These are phyloP conservation scores for Leucophora obtusa DNA, from an alignment of 2,888 invertebrate genomes.

Conservation along the genomic window DNA sequence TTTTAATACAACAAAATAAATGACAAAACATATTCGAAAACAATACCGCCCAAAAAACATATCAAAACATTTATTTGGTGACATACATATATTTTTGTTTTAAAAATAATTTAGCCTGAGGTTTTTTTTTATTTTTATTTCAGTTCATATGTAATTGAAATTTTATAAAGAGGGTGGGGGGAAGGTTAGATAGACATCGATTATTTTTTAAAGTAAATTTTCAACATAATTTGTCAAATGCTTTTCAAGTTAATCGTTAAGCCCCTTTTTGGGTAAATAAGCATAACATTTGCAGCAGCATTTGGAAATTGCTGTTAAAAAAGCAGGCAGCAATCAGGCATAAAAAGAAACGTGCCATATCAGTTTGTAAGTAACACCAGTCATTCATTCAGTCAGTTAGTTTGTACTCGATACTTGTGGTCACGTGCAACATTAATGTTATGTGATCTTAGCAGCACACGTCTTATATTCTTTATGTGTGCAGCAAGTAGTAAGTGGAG, in stretches of 20 bases:
- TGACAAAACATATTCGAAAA: slow-evolving; percentile 60
- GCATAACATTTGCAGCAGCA: slow-evolving; percentile 56
- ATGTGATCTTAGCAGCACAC: slow-evolving; percentile 62
- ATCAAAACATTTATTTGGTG: slow-evolving; percentile 58
- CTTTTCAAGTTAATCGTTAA: slow-evolving; percentile 63
- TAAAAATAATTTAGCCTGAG: background rate
- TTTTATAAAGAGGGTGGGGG: background rate
- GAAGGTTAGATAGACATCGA: background rate
- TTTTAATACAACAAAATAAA: slow-evolving; percentile 54
- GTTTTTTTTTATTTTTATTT: background rate
- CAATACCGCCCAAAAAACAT: slow-evolving; percentile 33
- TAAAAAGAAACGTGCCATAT: slow-evolving; percentile 67
- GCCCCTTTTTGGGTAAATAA: slow-evolving; percentile 50
- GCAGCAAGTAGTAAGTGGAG: background rate
- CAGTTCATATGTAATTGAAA: background rate
- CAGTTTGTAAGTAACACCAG: slow-evolving; percentile 64
- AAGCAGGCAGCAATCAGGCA: slow-evolving; percentile 4
- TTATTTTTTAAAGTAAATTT: slow-evolving; percentile 6
- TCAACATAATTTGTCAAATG: slow-evolving; percentile 65
- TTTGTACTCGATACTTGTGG: slow-evolving; percentile 53
- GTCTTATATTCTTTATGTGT: slow-evolving; percentile 16
- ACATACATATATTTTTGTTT: slow-evolving; percentile 50
- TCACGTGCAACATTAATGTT: slow-evolving; percentile 66
- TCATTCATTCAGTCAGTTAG: slow-evolving; percentile 20
- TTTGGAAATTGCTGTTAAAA: slow-evolving; percentile 22